phyloP scores from a whole-genome alignment of 2,888 invertebrate genomes.

The Sipha maydis region DNA sequence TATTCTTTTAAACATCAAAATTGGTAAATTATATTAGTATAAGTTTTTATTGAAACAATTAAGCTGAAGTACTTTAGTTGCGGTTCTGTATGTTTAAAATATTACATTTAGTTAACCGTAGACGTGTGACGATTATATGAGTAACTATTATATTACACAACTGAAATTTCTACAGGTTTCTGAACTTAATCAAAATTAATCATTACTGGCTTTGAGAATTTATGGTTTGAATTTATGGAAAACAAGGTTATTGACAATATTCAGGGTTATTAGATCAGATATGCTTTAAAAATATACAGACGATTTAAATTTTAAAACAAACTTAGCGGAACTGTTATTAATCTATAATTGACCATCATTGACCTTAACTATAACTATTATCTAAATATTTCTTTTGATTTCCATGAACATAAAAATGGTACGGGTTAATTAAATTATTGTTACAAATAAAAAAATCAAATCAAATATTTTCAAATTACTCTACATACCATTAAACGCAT shows the following conservation, averaged over 20 bases:
- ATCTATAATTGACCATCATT: slow-evolving; percentile 60
- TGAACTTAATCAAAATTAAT: neutral
- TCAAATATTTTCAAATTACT: neutral
- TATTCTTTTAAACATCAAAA: neutral
- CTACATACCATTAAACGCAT: neutral
- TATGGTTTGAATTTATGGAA: neutral
- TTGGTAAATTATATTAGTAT: neutral
- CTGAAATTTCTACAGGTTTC: neutral
- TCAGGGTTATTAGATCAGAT: slow-evolving; percentile 42
- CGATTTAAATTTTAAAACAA: slow-evolving; percentile 50
- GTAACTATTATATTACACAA: neutral
- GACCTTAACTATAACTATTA: slow-evolving; percentile 42
- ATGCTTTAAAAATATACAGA: slow-evolving; percentile 43
- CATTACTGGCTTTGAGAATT: neutral
- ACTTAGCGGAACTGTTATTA: slow-evolving; percentile 60
- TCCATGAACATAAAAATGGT: slow-evolving; percentile 36
- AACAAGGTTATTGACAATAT: slow-evolving; percentile 46
- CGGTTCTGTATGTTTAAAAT: neutral
- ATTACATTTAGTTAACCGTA: neutral
- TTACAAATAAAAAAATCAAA: slow-evolving; percentile 16
- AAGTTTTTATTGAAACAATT: neutral
- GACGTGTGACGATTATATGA: neutral
- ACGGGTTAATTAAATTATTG: slow-evolving; percentile 48
- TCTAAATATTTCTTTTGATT: slow-evolving; percentile 25
- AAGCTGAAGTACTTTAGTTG: neutral